Percentiles rank a stretch among this genome's conserved stretches.
phyloP scores from a whole-genome alignment of 1,140 invertebrate species.

The Pogonomyrmex californicus region DNA sequence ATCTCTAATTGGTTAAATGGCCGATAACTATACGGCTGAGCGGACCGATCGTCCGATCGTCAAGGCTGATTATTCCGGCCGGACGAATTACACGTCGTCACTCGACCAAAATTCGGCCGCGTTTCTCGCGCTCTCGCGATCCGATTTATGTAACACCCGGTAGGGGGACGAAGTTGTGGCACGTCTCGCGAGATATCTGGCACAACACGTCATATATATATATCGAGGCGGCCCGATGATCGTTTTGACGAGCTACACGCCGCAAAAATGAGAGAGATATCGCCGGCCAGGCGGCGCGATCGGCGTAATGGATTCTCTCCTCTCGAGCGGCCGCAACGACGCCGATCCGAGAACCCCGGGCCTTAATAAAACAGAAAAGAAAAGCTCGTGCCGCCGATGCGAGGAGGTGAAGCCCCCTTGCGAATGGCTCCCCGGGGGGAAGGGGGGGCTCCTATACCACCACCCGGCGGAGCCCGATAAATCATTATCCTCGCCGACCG shows the following conservation, averaged over 20 bases:
- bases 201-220: constrained; percentile 26
- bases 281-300: constrained; percentile 46
- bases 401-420: constrained; percentile 43
- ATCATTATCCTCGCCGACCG: constrained; percentile 58
- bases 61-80: constrained; percentile 52
- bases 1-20: constrained; percentile 61
- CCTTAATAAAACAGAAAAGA: constrained; percentile 24
- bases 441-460: not conserved
- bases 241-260: constrained; percentile 59
- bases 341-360: constrained; percentile 13
- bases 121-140: constrained; percentile 35
- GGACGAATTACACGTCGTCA: constrained; percentile 46
- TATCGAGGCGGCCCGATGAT: constrained; percentile 31
- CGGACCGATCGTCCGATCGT: constrained; percentile 22
- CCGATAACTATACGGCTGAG: constrained; percentile 43
- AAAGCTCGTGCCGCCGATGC: constrained; percentile 4
- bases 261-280: constrained; percentile 64
- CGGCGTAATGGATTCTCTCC: constrained; percentile 57
- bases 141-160: constrained; percentile 53
- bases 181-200: constrained; percentile 40
- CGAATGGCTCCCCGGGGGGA: not conserved
- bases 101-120: constrained; percentile 33
- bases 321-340: constrained; percentile 31
- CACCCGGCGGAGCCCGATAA: constrained; percentile 31
- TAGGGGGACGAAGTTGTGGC: constrained; percentile 29